Evolutionary conservation across 2,797 vertebrate species (phyloP), one percentile per base, ranked within the genome.

Genomic region (Bovichtus diacanthus): DNA sequence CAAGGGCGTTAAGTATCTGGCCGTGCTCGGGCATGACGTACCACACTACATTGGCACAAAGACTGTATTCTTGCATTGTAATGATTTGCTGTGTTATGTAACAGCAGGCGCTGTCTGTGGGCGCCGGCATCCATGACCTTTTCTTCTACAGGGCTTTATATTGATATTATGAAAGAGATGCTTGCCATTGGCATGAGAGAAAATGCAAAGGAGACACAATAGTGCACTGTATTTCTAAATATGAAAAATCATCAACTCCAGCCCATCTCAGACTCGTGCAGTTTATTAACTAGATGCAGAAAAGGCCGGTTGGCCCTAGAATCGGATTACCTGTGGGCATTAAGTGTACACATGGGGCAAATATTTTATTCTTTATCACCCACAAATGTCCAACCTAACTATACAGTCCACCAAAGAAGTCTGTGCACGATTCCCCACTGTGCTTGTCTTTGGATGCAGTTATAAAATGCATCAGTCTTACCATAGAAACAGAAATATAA

Each of bases 71-170:
- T 92, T 69, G 64, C 72, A 5, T 19, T n/a, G 70, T 70, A 67
- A 82, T 78, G 80, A 77, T 75, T 76, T 16, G 47, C 64, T 34
- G 39, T 34, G 43, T 90, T 90, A 88, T 77, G 85, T 73, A 90
- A 88, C 76, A 39, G 82, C 76, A 82, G 90, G 86, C 85, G 83
- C 75, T 72, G 80, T 86, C 86, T 73, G 85, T 87, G 88, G 85
- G 76, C 77, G 83, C 58, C 5, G 60, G 72, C 83, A 63, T 89
- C 63, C 51, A 2, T 86, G 90, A 91, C 92, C 90, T 90, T 86
- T 81, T 82, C 66, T 1, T 72, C 86, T 38, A 54, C 71, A 65
- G 71, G 5, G 60, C 77, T 85, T 84, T 76, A 88, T 83, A 83
- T 55, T 76, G 84, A 78, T 73, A 68, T 83, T 82, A 77, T 72